Evolutionary conservation across 2,113 vertebrate genomes (phyloP).

Genomic region (Platichthys flesus): DNA sequence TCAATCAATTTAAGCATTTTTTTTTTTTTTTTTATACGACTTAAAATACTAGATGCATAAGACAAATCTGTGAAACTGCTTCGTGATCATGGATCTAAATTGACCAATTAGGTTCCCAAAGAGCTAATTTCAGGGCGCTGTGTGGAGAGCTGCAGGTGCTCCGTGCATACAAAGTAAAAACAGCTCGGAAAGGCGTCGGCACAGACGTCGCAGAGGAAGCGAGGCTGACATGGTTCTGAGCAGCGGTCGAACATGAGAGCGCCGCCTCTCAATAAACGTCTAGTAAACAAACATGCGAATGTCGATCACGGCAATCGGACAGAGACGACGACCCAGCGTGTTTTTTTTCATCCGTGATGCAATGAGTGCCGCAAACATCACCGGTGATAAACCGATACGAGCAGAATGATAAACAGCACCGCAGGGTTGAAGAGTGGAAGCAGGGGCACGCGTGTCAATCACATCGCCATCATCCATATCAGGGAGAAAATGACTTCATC

Average conservation of each 20-base stretch:
- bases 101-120: background rate
- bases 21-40: background rate
- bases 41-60: background rate
- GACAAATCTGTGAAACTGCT: background rate
- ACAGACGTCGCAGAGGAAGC: background rate
- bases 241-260: background rate
- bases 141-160: background rate
- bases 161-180: background rate
- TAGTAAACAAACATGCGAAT: background rate
- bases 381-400: background rate
- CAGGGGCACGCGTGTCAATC: background rate
- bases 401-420: conserved; percentile 8
- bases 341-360: background rate
- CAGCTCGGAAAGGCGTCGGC: background rate
- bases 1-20: background rate
- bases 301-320: background rate
- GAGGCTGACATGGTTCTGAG: background rate
- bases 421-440: background rate
- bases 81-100: too few relatives aligned
- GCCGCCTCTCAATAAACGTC: background rate
- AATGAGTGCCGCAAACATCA: background rate
- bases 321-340: background rate
- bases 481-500: background rate
- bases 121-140: background rate
- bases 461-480: background rate